Conservation (phyloP, 2,113 vertebrate genomes). For the Notarius lentiginosus region DNA sequence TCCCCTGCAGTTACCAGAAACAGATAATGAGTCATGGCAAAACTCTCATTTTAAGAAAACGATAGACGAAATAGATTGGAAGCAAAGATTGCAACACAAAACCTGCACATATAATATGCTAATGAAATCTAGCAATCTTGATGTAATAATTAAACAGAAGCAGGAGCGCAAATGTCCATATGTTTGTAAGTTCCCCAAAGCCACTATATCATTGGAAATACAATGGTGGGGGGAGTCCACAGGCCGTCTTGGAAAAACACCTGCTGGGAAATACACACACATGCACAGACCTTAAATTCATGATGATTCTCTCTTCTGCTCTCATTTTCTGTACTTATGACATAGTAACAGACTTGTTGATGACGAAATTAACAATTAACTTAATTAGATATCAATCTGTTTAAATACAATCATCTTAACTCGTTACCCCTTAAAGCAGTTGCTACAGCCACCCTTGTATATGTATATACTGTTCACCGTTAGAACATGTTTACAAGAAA, state of each 20-base stretch:
- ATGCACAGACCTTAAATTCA: background rate
- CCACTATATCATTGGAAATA: slow-evolving; percentile 5
- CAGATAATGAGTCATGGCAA: slow-evolving; percentile 18
- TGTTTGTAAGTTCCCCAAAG: background rate
- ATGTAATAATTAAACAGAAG: background rate
- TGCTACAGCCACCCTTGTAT: too few species aligned
- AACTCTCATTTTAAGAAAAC: slow-evolving; percentile 12
- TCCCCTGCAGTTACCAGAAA: slow-evolving; percentile 2
- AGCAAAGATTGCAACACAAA: background rate
- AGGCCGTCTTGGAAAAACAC: slow-evolving; percentile 15
- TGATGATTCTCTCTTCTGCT: background rate
- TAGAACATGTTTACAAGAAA: too few species aligned
- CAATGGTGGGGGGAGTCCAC: background rate
- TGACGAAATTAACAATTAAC: background rate
- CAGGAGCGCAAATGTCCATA: background rate
- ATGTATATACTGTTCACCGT: too few species aligned
- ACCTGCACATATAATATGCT: background rate
- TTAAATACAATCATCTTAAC: background rate
- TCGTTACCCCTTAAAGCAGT: too few species aligned
- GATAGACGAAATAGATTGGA: background rate
- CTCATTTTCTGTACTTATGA: background rate
- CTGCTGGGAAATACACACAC: background rate
- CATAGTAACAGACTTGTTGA: background rate
- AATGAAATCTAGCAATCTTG: background rate
- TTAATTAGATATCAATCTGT: background rate